Conservation (phyloP, 2,113 vertebrate genomes). For the Pampusana beccarii region DNA sequence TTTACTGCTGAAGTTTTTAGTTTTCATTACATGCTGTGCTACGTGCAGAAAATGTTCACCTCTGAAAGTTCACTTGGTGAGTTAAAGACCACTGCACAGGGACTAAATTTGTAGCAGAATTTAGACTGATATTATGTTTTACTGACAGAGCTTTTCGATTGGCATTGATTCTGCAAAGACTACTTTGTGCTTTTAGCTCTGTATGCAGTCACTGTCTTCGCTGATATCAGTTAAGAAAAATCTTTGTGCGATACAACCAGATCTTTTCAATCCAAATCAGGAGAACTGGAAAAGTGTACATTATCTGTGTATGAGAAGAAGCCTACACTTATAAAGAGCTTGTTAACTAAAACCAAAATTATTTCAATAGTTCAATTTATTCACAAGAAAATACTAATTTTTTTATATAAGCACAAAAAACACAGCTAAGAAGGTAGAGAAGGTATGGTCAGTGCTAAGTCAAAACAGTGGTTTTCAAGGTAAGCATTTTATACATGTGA, state of each 20-base stretch:
- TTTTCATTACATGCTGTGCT: neutral
- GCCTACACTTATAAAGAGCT: neutral
- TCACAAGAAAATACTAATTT: neutral
- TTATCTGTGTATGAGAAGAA: neutral
- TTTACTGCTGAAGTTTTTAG: neutral
- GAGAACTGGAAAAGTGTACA: neutral
- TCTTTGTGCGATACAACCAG: neutral
- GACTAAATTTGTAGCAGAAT: neutral
- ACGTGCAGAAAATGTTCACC: neutral
- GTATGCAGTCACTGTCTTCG: neutral
- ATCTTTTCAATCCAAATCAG: neutral
- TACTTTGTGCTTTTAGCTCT: neutral
- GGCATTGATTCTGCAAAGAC: neutral
- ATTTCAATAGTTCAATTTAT: neutral
- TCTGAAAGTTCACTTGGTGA: neutral
- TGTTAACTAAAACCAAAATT: neutral
- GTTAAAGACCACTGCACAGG: neutral
- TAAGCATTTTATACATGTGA: neutral
- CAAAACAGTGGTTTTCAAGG: neutral
- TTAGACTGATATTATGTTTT: neutral
- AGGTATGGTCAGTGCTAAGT: neutral
- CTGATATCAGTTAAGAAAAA: neutral
- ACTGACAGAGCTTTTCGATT: neutral
- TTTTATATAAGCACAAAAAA: neutral
- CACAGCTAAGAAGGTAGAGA: neutral